A percentile compares a stretch with the other conserved stretches of the same genome.
Evolutionary conservation across 2,797 vertebrate genomes (phyloP).

Genomic region (Orientallactaga sibirica): DNA sequence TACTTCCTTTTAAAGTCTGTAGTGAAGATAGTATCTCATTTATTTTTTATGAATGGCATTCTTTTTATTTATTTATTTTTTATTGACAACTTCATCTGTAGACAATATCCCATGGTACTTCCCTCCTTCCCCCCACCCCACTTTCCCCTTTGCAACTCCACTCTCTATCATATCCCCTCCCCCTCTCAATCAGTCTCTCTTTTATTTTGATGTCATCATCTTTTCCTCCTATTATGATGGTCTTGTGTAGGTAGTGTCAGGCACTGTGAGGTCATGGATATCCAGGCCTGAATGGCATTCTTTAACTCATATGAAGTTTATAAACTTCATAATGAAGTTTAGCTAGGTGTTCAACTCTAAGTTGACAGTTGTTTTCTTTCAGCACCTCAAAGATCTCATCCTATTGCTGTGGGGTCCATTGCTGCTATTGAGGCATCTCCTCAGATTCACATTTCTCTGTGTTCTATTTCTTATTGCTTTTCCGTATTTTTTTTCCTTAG

Average conservation of each 20-base stretch:
- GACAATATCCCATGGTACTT: too few relatives aligned
- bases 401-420: neutral
- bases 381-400: neutral
- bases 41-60: neutral
- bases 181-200: too few relatives aligned
- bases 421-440: neutral
- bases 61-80: neutral
- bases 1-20: slow-evolving; percentile 12
- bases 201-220: too few relatives aligned
- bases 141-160: too few relatives aligned
- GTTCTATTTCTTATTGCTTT: neutral
- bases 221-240: too few relatives aligned
- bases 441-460: slow-evolving; percentile 19
- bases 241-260: too few relatives aligned
- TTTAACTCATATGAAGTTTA: neutral
- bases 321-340: neutral
- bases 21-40: neutral
- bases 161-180: too few relatives aligned
- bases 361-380: neutral
- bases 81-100: too few relatives aligned
- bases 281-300: neutral
- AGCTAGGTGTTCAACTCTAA: slow-evolving; percentile 44
- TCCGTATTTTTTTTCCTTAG: neutral
- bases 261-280: too few relatives aligned
- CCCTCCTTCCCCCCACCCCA: too few relatives aligned